Evolutionary conservation across 1,140 invertebrate species (phyloP).

Genomic region (Ganaspis sp.): DNA sequence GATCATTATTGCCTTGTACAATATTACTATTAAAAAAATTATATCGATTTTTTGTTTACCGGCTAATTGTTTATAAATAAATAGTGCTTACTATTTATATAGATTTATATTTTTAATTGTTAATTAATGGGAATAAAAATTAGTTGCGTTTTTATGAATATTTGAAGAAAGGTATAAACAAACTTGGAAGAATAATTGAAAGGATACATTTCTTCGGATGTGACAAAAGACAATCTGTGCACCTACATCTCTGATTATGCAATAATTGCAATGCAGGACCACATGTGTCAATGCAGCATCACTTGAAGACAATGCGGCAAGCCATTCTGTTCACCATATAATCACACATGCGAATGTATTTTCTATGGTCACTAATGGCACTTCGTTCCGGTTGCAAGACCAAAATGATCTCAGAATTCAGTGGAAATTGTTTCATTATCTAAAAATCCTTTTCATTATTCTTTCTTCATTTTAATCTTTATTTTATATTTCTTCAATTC

Average conservation of each 20-base stretch:
- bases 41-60: no score
- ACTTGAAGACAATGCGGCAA: background rate
- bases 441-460: background rate
- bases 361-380: conserved; percentile 4
- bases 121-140: no score
- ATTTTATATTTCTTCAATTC: no score
- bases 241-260: background rate
- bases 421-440: background rate
- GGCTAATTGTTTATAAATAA: no score
- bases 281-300: background rate
- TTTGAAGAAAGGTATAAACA: no score
- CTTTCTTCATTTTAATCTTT: no score
- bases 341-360: conserved; percentile 22
- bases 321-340: conserved; percentile 10
- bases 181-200: background rate
- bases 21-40: no score
- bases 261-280: conserved; percentile 14
- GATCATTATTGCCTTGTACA: no score
- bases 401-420: conserved; percentile 5
- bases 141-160: no score
- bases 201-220: background rate
- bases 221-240: background rate
- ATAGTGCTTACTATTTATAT: no score
- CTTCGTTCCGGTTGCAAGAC: background rate
- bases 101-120: no score